Base-by-base conservation (phyloP, 2,797 vertebrate genomes). In the Neostethus bicornis region DNA sequence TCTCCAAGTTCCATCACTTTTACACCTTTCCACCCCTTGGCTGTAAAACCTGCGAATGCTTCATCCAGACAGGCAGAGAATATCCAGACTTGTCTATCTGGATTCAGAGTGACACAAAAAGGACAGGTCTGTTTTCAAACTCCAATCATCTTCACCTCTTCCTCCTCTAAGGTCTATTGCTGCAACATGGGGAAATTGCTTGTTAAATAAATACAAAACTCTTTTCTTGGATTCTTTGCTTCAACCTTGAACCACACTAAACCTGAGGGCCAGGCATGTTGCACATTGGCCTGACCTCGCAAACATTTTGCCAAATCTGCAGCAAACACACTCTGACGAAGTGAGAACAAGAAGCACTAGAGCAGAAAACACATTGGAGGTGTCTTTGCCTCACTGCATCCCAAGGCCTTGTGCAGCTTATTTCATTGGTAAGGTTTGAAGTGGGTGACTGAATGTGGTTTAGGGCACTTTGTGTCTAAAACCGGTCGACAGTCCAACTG, bases 291-390 rank as follows among this genome's bases (percentile, higher is more conserved):
- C 67, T 79, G 78, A 90, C 87, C 86, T 81, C 80, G 78, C 50
- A 17, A 35, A 79, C 67, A 70, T 76, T 83, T 81, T 74, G 68
- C 77, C 66, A 78, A 81, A 78, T 85, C 77, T 81, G 69, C 81
- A 75, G 74, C 64, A 80, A 87, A 87, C 82, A 83, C 77, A 84
- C 77, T 84, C 74, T 77, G 84, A 89, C 82, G 60, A 88, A 81
- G 87, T 87, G 85, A 87, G 85, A 90, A 86, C 83, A 85, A 69
- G 81, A 75, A 57, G 80, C 83, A 86, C 54, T 73, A 79, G 78
- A 83, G 86, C 73, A 50, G 79, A 90, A 86, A 87, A 87, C 85
- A 86, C 80, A 88, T 87, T 82, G 83, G 80, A 88, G 77, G 87
- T 86, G 88, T 86, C 74, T 80, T 65, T 68, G 80, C 80, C 68